A percentile compares a stretch with the other conserved stretches of the same genome.
Evolutionary conservation across 2,888 invertebrate species (phyloP).

Genomic region (Hemicrepidius hirtus): DNA sequence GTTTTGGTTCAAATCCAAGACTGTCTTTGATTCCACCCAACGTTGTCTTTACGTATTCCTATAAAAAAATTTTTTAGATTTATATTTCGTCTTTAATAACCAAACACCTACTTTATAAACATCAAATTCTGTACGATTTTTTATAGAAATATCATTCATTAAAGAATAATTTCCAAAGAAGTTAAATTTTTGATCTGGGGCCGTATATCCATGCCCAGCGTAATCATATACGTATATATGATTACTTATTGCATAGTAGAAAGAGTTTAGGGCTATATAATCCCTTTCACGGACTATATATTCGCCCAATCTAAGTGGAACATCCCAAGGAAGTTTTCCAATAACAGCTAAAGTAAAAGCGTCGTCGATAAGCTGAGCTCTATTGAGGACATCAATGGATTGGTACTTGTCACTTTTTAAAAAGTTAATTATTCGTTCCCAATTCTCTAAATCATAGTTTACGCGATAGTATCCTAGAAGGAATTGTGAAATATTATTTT

Average conservation of each 20-base stretch:
- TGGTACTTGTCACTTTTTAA: conserved; percentile 70
- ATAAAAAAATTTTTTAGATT: background rate
- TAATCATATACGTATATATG: background rate
- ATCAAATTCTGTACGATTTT: no score
- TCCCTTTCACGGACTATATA: conserved; percentile 77
- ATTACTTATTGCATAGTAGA: conserved; percentile 1
- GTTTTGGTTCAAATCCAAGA: conserved; percentile 9
- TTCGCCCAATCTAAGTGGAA: conserved; percentile 75
- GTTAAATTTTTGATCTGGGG: no score
- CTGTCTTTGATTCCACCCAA: background rate
- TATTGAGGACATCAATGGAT: conserved; percentile 78
- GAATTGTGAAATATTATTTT: background rate
- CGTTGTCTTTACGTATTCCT: conserved; percentile 1
- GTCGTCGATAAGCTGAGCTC: conserved; percentile 87
- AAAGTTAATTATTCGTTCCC: conserved; percentile 75
- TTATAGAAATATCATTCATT: no score
- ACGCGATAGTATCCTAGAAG: conserved; percentile 79
- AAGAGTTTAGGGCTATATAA: conserved; percentile 73
- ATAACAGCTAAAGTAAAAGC: conserved; percentile 78
- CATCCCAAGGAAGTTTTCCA: conserved; percentile 74
- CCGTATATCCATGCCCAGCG: no score
- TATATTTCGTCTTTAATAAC: no score
- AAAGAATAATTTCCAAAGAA: no score
- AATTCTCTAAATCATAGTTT: conserved; percentile 82
- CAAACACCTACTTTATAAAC: no score